Evolutionary conservation across 2,113 vertebrate genomes (phyloP).

Genomic region (Nesoenas mayeri): DNA sequence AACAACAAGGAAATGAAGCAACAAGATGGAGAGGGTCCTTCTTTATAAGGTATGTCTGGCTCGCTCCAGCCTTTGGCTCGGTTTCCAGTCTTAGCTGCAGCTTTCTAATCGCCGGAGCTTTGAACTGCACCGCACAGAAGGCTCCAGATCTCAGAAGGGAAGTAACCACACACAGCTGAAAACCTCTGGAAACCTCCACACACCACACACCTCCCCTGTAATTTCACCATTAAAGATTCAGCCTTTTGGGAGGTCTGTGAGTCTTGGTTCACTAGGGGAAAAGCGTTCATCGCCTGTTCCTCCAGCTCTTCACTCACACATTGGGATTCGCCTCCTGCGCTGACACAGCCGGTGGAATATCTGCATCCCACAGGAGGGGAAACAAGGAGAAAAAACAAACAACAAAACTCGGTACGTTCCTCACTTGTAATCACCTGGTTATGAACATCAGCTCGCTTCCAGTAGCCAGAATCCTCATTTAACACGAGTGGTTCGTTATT

Average conservation of each 20-base stretch:
- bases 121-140: not conserved
- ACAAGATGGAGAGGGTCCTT: not conserved
- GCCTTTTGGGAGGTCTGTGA: not conserved
- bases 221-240: not conserved
- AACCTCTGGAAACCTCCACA: not conserved
- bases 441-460: not conserved
- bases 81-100: not conserved
- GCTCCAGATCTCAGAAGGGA: not conserved
- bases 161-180: not conserved
- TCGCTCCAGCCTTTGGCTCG: not conserved
- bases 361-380: not conserved
- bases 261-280: not conserved
- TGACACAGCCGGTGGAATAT: not conserved
- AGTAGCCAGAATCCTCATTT: not conserved
- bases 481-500: not conserved
- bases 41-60: not conserved
- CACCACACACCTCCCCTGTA: not conserved
- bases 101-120: not conserved
- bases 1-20: not conserved
- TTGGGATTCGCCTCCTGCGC: not conserved
- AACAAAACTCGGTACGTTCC: not conserved
- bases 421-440: not conserved
- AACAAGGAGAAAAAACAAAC: not conserved
- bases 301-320: not conserved
- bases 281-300: not conserved